Evolutionary conservation across 1,140 invertebrate genomes (phyloP).

Genomic region (Eupristina koningsbergeri): DNA sequence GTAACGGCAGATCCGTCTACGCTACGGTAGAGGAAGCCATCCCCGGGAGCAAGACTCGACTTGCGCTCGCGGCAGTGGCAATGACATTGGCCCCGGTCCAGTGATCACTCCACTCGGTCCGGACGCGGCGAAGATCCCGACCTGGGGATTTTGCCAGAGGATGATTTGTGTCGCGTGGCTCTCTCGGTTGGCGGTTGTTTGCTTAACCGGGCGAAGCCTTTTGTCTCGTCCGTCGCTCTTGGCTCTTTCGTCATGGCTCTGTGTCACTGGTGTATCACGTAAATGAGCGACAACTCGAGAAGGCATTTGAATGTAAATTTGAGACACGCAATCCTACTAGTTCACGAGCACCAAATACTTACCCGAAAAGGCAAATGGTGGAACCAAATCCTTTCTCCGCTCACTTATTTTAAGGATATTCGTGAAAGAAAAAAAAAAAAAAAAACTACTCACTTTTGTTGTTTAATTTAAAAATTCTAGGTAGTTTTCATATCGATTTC

Average conservation of each 20-base stretch:
- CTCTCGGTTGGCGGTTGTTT: not conserved
- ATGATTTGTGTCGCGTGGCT: not conserved
- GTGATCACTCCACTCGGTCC: not conserved
- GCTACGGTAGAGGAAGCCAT: not conserved
- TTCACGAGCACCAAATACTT: too few relatives aligned
- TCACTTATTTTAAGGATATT: too few relatives aligned
- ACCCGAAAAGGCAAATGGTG: too few relatives aligned
- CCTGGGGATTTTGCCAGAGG: constrained; percentile 1
- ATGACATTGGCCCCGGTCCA: constrained; percentile 37
- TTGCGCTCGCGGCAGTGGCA: not conserved
- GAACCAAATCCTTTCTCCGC: too few relatives aligned
- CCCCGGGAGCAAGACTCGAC: not conserved
- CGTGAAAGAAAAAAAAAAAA: too few relatives aligned
- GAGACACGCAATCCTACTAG: too few relatives aligned
- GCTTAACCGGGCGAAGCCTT: too few relatives aligned
- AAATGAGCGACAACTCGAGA: not conserved
- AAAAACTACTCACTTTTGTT: too few relatives aligned
- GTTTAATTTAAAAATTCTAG: too few relatives aligned
- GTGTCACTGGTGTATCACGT: too few relatives aligned
- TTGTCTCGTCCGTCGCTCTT: not conserved
- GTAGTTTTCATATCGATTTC: too few relatives aligned
- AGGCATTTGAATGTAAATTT: not conserved
- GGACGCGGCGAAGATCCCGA: not conserved
- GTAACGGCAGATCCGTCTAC: not conserved
- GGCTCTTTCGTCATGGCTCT: not conserved